phyloP scores from a whole-genome alignment of 2,797 vertebrate species.

The Coendou prehensilis region DNA sequence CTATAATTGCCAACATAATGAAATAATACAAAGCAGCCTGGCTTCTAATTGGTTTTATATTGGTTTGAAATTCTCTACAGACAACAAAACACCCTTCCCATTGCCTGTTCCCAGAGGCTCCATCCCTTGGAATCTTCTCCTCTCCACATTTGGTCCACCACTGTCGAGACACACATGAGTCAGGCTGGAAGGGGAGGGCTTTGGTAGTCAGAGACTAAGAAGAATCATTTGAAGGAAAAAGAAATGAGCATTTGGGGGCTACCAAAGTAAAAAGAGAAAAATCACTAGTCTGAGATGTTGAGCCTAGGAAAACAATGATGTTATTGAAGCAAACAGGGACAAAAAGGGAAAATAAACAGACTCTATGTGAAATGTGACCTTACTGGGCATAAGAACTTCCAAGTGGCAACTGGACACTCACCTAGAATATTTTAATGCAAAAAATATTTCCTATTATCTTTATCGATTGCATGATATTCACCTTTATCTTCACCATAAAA shows the following conservation, averaged over 20 bases:
- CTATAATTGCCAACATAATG: not conserved
- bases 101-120: not conserved
- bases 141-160: not conserved
- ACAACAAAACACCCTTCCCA: not conserved
- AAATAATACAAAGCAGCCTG: conserved; percentile 37
- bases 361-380: not conserved
- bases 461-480: not conserved
- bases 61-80: conserved; percentile 35
- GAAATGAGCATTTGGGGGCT: not conserved
- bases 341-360: not conserved
- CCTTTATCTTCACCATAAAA: not conserved
- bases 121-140: too few species aligned
- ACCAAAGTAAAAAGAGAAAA: not conserved
- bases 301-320: not conserved
- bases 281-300: not conserved
- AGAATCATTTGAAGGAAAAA: not conserved
- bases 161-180: not conserved
- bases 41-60: conserved; percentile 4
- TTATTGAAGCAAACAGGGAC: not conserved
- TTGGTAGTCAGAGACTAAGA: not conserved
- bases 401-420: not conserved
- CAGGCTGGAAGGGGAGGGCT: too few species aligned
- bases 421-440: not conserved
- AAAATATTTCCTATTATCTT: not conserved
- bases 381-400: not conserved